Conservation (phyloP, 1,140 invertebrate species). For the Eupeodes corollae region DNA sequence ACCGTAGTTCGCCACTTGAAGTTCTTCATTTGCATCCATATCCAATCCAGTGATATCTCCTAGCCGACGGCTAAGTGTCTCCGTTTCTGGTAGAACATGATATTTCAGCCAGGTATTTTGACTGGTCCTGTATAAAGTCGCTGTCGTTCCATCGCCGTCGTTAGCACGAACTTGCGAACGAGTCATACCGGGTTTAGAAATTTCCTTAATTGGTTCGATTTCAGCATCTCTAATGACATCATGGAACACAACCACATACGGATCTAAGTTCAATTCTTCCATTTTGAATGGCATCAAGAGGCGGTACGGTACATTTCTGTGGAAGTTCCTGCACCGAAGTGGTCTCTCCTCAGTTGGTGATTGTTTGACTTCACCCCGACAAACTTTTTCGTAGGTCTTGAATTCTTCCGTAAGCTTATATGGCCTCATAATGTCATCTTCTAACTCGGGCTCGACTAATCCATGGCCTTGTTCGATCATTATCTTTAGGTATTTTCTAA, state of each 20-base stretch:
- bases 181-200: slow-evolving; percentile 62
- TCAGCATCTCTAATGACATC: slow-evolving; percentile 77
- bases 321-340: slow-evolving; percentile 59
- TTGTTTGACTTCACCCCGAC: slow-evolving; percentile 59
- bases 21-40: slow-evolving; percentile 76
- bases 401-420: slow-evolving; percentile 26
- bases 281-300: slow-evolving; percentile 66
- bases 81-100: slow-evolving; percentile 63
- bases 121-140: slow-evolving; percentile 82
- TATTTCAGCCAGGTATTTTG: slow-evolving; percentile 91
- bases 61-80: slow-evolving; percentile 56
- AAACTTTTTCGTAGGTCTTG: slow-evolving; percentile 69
- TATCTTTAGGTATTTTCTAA: slow-evolving; percentile 51
- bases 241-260: slow-evolving; percentile 79
- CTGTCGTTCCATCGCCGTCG: slow-evolving; percentile 3
- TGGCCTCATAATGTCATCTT: slow-evolving; percentile 5
- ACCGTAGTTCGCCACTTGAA: slow-evolving; percentile 96
- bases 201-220: slow-evolving; percentile 70
- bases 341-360: slow-evolving; percentile 23
- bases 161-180: slow-evolving; percentile 19
- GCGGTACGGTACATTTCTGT: slow-evolving; percentile 54
- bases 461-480: slow-evolving; percentile 11
- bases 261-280: slow-evolving; percentile 77
- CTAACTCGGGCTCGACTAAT: slow-evolving; percentile 47
- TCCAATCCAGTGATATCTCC: slow-evolving; percentile 68